A percentile compares a stretch with the other conserved stretches of the same genome.
phyloP scores from a whole-genome alignment of 2,797 vertebrate species.

The Alcedo atthis region DNA sequence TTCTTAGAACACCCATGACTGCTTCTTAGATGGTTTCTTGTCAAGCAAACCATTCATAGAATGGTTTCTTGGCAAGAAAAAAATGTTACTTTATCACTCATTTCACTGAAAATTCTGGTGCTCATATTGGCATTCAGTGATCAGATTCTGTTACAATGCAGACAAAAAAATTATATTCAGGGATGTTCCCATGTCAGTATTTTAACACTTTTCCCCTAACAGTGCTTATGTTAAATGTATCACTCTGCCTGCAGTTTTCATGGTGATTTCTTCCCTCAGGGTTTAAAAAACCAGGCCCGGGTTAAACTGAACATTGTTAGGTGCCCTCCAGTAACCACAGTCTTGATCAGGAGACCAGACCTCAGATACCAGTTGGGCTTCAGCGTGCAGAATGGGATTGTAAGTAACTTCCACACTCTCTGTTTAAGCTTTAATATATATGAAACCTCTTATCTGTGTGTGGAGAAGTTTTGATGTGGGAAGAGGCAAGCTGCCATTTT shows the following conservation, averaged over 20 bases:
- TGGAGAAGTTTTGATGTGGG: neutral
- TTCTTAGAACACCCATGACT: neutral
- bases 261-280: slow-evolving; percentile 75
- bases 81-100: neutral
- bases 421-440: neutral
- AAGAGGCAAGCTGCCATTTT: neutral
- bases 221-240: neutral
- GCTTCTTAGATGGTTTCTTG: neutral
- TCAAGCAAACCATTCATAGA: too few relatives aligned
- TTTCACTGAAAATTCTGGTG: neutral
- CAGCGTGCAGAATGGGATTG: slow-evolving; percentile 97
- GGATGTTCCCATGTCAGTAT: neutral
- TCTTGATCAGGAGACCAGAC: slow-evolving; percentile 93
- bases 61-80: neutral
- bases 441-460: neutral
- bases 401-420: slow-evolving; percentile 73
- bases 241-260: neutral
- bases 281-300: slow-evolving; percentile 91
- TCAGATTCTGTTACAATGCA: neutral
- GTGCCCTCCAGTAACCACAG: slow-evolving; percentile 96
- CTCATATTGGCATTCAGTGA: neutral
- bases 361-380: slow-evolving; percentile 96
- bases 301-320: slow-evolving; percentile 95
- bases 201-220: accelerated
- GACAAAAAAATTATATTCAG: neutral